Conservation (phyloP, 2,113 vertebrate species). For the Manacus vitellinus region DNA sequence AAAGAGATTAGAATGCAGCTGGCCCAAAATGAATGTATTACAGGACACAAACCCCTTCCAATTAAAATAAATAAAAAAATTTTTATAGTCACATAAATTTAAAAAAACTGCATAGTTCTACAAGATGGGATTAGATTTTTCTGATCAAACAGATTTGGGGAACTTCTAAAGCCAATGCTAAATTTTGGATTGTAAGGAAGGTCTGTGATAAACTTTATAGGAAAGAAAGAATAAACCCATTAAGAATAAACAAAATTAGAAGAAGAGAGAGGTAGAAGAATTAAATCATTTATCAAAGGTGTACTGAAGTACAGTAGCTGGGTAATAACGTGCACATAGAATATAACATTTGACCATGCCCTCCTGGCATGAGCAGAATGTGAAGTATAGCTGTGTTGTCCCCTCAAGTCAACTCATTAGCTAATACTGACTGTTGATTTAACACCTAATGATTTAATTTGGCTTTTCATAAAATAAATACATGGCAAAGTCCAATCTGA, state of each 20-base stretch:
- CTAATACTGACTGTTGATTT: neutral
- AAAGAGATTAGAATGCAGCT: neutral
- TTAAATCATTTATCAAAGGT: neutral
- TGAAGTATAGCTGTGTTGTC: neutral
- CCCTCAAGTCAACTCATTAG: neutral
- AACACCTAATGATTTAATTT: neutral
- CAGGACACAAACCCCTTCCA: neutral
- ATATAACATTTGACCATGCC: neutral
- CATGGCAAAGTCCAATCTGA: neutral
- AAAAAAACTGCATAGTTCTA: neutral
- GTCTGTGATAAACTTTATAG: neutral
- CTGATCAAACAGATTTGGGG: neutral
- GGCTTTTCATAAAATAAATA: neutral
- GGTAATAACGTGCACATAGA: neutral
- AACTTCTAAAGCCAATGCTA: neutral
- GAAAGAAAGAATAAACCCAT: neutral
- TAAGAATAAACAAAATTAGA: neutral
- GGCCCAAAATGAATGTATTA: slow-evolving; percentile 30
- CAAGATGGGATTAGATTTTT: neutral
- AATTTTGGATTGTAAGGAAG: neutral
- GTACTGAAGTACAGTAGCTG: neutral
- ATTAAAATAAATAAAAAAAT: neutral
- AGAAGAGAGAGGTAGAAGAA: neutral
- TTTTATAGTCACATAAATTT: neutral
- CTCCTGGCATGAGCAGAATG: neutral